phyloP scores from a whole-genome alignment of 2,888 invertebrate genomes.

The Lithophane semibrunnea region DNA sequence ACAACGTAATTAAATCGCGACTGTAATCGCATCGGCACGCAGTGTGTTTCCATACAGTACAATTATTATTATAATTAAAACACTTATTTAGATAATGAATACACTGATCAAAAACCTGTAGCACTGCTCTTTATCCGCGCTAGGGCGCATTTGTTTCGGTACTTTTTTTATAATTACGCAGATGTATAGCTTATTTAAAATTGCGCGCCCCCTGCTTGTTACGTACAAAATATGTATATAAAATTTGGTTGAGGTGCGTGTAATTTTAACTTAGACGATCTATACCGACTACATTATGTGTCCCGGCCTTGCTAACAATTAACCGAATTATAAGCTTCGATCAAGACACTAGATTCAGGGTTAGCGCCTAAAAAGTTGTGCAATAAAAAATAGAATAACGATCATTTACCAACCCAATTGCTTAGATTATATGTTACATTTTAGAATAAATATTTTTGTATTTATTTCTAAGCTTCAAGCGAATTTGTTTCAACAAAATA shows the following conservation, averaged over 20 bases:
- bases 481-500: not conserved
- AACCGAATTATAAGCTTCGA: conserved; percentile 3
- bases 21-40: conserved; percentile 23
- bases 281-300: not conserved
- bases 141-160: not conserved
- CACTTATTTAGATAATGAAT: not conserved
- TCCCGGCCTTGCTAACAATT: not conserved
- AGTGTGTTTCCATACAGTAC: not conserved
- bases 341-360: not conserved
- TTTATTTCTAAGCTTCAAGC: not conserved
- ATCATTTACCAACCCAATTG: not conserved
- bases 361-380: not conserved
- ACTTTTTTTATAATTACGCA: no score
- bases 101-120: conserved; percentile 1
- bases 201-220: not conserved
- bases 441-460: not conserved
- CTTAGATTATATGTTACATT: not conserved
- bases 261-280: not conserved
- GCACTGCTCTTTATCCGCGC: not conserved
- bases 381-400: not conserved
- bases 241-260: not conserved
- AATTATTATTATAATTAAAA: conserved; percentile 13
- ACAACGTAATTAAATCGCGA: conserved; percentile 6
- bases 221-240: not conserved
- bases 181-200: not conserved